Base-by-base conservation (phyloP, 1,140 invertebrate genomes). In the Acromyrmex heyeri region DNA sequence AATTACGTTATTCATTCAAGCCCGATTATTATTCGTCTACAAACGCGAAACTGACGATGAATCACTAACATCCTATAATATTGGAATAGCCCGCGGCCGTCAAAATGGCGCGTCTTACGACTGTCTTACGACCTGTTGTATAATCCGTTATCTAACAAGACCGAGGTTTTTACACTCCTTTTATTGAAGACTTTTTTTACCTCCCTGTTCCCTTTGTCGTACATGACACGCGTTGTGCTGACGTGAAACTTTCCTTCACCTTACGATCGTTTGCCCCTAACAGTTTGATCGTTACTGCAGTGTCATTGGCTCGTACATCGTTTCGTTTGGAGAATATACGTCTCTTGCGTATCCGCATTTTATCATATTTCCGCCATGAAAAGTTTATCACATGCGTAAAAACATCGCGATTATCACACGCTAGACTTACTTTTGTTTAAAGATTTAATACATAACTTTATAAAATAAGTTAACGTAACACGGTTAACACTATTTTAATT, bases 91-190 rank as follows among this genome's bases (percentile, higher is more conserved):
- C 27, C 30, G 18, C 48, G 14, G 2, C 59, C 73, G 30, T 65
- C 48, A 77, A 75, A 78, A 81, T 53, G 72, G 73, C 82, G 59
- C 27, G 48, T 44, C 59, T 78, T 79, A 86, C 62, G 62, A 48
- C 62, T n/a, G 50, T 78, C 62, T 86, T 86, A 86, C 62, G 75
- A 50, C 16, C 62, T 30, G 75, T 69, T 86, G 73, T 86, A 86
- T 86, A 81, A 86, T 86, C 27, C 83, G 73, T 78, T 86, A 86
- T 86, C 83, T 86, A 14, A 76, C 75, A 44, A 48, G 76, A 78
- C 24, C 48, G 50, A 18, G 44, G 24, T 48, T 86, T 81, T 86
- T 86, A 86, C 50, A 18, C 48, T 24, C 18, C 8, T 86, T 67
- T 86, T 86, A 79, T 79, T 67, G 53, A 21, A 38, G 44, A 21